These are phyloP conservation scores for Ceratitis capitata DNA, from an alignment of 1,140 invertebrate genomes.

Conservation along the genomic window DNA sequence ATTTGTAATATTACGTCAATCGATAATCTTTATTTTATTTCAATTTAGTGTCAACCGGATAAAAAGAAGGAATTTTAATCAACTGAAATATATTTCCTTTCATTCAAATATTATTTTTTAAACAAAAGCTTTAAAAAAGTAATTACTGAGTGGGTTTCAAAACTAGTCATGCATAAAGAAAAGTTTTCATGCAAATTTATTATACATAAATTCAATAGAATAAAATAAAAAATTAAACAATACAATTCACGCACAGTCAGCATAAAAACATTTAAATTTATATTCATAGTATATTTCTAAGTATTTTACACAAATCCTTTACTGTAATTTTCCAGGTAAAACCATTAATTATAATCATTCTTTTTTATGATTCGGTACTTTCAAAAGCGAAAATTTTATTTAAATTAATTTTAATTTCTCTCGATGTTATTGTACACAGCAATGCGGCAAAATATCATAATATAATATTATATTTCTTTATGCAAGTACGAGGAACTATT, in stretches of 20 bases:
- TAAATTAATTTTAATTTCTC: constrained; percentile 17
- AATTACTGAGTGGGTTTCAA: no score
- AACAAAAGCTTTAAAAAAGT: no score
- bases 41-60: no score
- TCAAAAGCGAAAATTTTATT: background rate
- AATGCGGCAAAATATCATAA: background rate
- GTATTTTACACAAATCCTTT: background rate
- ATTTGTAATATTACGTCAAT: no score
- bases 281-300: background rate
- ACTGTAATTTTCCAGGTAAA: background rate
- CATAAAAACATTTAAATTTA: background rate
- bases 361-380: background rate
- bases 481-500: background rate
- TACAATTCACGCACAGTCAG: background rate
- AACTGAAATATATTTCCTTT: no score
- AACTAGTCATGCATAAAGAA: no score
- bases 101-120: no score
- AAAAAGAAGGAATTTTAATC: no score
- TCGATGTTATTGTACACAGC: background rate
- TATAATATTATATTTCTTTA: background rate
- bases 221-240: background rate
- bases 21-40: no score
- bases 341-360: background rate
- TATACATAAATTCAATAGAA: background rate
- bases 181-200: background rate